These are phyloP conservation scores for Torymus auratus DNA, from an alignment of 2,888 invertebrate genomes.

Conservation along the genomic window DNA sequence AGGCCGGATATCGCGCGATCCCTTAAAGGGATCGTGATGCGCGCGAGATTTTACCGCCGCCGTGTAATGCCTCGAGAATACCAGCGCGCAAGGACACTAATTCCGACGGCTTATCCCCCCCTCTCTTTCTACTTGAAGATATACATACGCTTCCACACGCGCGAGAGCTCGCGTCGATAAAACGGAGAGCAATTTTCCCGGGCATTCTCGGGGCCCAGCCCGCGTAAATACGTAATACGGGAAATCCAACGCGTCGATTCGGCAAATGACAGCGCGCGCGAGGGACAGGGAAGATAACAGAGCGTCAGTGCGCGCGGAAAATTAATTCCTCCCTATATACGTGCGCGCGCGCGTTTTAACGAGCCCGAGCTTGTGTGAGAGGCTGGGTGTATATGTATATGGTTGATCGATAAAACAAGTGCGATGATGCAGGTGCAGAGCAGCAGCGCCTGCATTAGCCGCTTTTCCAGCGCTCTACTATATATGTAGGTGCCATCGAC, in stretches of 20 bases:
- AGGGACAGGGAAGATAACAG: slow-evolving; percentile 28
- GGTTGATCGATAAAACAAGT: slow-evolving; percentile 49
- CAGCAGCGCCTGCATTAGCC: slow-evolving; percentile 20
- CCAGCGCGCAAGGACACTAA: slow-evolving; percentile 27
- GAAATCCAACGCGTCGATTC: slow-evolving; percentile 21
- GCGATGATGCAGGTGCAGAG: not conserved
- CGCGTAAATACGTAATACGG: not conserved
- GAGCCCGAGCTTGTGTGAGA: too few relatives aligned
- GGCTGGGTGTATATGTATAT: not conserved
- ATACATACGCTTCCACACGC: not conserved
- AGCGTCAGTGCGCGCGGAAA: slow-evolving; percentile 40
- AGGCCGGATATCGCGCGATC: not conserved
- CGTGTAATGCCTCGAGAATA: slow-evolving; percentile 4
- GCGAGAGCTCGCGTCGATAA: not conserved
- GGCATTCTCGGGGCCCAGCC: not conserved
- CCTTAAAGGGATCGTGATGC: not conserved
- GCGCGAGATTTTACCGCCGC: slow-evolving; percentile 14
- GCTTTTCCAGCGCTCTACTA: not conserved
- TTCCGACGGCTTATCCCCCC: slow-evolving; percentile 28
- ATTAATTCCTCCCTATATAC: slow-evolving; percentile 44
- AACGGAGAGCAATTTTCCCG: not conserved
- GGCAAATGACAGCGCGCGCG: slow-evolving; percentile 18
- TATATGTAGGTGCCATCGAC: slow-evolving; percentile 43
- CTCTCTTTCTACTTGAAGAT: not conserved
- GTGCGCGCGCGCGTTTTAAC: not conserved